Evolutionary conservation across 2,888 invertebrate species (phyloP).

Genomic region (Patella ulyssiponensis): DNA sequence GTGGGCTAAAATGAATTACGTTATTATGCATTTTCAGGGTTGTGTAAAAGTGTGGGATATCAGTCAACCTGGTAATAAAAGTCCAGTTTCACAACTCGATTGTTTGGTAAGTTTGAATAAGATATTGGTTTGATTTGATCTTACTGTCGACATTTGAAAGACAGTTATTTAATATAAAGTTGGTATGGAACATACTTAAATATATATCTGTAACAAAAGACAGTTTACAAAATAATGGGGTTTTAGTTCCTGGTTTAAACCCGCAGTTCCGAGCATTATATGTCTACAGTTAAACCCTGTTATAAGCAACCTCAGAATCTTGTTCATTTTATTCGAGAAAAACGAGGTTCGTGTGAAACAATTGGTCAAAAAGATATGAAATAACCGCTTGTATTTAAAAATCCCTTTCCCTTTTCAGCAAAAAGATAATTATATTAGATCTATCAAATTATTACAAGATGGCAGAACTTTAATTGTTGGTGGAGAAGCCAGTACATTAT

Average conservation of each 20-base stretch:
- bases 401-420: slow-evolving; percentile 76
- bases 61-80: slow-evolving; percentile 87
- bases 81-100: slow-evolving; percentile 89
- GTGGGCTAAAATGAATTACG: too few relatives aligned
- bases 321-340: too few relatives aligned
- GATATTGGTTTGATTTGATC: not conserved
- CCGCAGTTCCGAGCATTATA: too few relatives aligned
- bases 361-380: too few relatives aligned
- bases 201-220: too few relatives aligned
- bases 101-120: slow-evolving; percentile 78
- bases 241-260: too few relatives aligned
- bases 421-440: slow-evolving; percentile 96
- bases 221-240: too few relatives aligned
- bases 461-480: slow-evolving; percentile 95
- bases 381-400: too few relatives aligned
- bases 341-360: too few relatives aligned
- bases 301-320: too few relatives aligned
- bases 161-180: not conserved
- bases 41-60: slow-evolving; percentile 99
- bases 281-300: too few relatives aligned
- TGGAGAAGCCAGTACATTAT: slow-evolving; percentile 94
- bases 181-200: too few relatives aligned
- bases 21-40: slow-evolving; percentile 74
- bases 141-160: not conserved
- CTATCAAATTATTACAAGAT: slow-evolving; percentile 93